phyloP scores from a whole-genome alignment of 1,140 invertebrate genomes.

The Heliconius nattereri region DNA sequence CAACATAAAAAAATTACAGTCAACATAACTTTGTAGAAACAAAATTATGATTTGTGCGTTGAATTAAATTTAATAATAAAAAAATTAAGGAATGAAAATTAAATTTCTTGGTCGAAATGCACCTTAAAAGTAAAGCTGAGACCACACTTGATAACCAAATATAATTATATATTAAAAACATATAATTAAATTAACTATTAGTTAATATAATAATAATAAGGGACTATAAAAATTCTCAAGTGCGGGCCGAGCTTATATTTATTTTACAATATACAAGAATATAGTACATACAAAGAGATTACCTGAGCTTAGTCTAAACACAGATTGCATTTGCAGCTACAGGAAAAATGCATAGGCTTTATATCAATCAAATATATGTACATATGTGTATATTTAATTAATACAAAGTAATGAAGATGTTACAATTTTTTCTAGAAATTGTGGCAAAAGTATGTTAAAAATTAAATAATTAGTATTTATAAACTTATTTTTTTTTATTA shows the following conservation, averaged over 20 bases:
- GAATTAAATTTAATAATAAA: conserved; percentile 43
- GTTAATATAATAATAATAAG: conserved; percentile 7
- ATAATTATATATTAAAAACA: conserved; percentile 4
- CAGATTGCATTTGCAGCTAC: conserved; percentile 39
- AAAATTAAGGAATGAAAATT: conserved; percentile 53
- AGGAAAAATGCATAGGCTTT: conserved; percentile 6
- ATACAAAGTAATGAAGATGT: conserved; percentile 15
- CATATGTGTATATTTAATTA: conserved; percentile 19
- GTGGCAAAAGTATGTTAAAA: conserved; percentile 25
- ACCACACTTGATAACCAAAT: conserved; percentile 12
- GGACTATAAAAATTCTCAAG: conserved; percentile 15
- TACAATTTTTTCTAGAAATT: conserved; percentile 16
- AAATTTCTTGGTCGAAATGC: conserved; percentile 60
- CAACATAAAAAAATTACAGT: conserved; percentile 48
- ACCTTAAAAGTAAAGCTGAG: conserved; percentile 43
- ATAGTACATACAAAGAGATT: conserved; percentile 71
- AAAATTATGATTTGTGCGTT: conserved; percentile 62
- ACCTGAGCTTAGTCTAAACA: conserved; percentile 44
- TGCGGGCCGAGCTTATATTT: conserved; percentile 35
- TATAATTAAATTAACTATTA: not conserved
- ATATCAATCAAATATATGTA: conserved; percentile 1
- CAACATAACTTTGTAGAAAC: conserved; percentile 43
- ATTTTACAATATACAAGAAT: conserved; percentile 79
- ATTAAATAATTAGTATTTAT: not conserved
- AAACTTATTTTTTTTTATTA: too few species aligned